Base-by-base conservation (phyloP, 2,888 invertebrate genomes). In the Branchinecta sandiegonensis region DNA sequence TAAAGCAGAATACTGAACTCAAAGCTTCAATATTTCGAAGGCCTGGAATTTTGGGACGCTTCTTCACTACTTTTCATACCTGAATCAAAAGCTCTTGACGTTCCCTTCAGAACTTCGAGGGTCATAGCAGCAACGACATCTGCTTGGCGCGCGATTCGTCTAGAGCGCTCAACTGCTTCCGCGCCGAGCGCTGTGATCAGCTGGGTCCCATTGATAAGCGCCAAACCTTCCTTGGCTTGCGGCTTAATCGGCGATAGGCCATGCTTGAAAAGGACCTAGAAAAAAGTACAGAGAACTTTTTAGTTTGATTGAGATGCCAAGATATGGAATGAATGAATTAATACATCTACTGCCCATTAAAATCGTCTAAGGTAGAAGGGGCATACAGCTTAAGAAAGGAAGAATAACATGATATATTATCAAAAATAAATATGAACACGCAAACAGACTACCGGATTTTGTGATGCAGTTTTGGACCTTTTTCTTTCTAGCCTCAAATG, bases 181-280 rank as follows among this genome's bases (percentile, higher is more conserved):
- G 84, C 83, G 56, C 85, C 85, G 37, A 86, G 76, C 11, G 84
- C 81, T 11, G 85, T 82, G 65, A 86, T 85, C 71, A 86, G 77
- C 74, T 86, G 85, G 12, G 86, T 86, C 56, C 85, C 86, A 75
- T 86, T 86, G 73, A 86, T 84, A 70, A 86, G 76, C 1, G 84
- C 82, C 37, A 86, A 74, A 3, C 84, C 85, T 78, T 86, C 85
- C 76, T 86, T 86, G 2, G 85, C 80, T 65, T 80, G 80, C 56
- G 85, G 77, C 17, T 76, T 75, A 70, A 86, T 78, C 9, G 84
- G 83, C 68, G 78, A 77, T 68, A 86, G 76, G 66, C 81, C 79
- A 74, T 85, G 81, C 47, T 79, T 78, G 75, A 83, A 80, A 68
- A 85, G 74, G 6, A 81, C 81, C 80, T 81, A 72, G 9, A 72